These are phyloP conservation scores for Anorthoa munda DNA, from an alignment of 2,888 invertebrate species.

Conservation along the genomic window DNA sequence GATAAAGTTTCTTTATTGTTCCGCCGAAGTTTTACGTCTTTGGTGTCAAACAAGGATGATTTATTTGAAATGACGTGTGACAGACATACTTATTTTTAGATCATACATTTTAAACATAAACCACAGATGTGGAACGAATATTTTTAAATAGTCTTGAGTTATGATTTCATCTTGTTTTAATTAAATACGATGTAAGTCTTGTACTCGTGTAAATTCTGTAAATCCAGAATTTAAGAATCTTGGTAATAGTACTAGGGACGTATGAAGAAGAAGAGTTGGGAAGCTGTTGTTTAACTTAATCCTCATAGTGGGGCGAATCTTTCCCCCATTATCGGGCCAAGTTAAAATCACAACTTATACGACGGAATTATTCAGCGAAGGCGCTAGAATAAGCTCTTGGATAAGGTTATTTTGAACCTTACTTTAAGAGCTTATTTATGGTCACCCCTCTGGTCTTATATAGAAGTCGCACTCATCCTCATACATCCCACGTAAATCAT, in stretches of 20 bases:
- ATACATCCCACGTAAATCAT: neutral
- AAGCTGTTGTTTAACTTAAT: neutral
- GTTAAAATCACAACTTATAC: neutral
- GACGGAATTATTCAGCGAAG: too few species aligned
- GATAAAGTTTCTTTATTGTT: constrained; percentile 49
- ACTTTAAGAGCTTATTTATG: too few species aligned
- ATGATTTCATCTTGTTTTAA: constrained; percentile 10
- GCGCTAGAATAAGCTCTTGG: too few species aligned
- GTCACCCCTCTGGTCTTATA: neutral
- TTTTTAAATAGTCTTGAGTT: constrained; percentile 12
- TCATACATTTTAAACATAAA: constrained; percentile 1
- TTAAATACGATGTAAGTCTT: constrained; percentile 8
- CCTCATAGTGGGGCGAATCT: neutral
- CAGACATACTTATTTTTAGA: constrained; percentile 19
- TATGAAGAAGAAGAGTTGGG: neutral
- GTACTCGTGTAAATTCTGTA: neutral
- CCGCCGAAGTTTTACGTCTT: constrained; percentile 16
- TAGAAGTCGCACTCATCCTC: neutral
- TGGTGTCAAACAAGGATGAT: constrained; percentile 24
- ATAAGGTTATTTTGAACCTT: too few species aligned
- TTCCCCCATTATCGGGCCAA: neutral
- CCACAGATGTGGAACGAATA: constrained; percentile 18
- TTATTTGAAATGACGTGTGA: constrained; percentile 13
- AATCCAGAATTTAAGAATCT: neutral
- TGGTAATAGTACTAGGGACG: neutral